These are phyloP conservation scores for Helobdella robusta DNA, from an alignment of 2,888 invertebrate species.

Conservation along the genomic window DNA sequence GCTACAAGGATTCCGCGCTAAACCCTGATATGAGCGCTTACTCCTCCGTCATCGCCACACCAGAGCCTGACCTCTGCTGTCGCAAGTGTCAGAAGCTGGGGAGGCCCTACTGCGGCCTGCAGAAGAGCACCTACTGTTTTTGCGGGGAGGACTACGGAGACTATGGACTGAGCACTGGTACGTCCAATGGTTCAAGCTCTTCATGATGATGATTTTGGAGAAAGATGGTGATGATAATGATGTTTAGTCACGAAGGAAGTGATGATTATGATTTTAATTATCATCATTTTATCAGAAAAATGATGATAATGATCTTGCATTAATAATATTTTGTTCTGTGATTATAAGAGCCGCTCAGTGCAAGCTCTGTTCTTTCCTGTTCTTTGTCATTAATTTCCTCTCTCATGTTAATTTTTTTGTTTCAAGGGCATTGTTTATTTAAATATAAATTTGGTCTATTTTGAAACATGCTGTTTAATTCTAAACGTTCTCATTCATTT, in stretches of 20 bases:
- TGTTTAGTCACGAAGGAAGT: not conserved
- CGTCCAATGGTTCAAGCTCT: not conserved
- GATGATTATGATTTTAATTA: not conserved
- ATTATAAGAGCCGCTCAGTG: not conserved
- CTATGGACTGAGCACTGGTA: conserved; percentile 11
- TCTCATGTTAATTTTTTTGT: no score
- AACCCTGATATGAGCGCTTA: conserved; percentile 16
- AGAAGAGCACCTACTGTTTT: not conserved
- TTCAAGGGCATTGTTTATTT: no score
- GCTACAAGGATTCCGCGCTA: not conserved
- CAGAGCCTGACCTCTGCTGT: conserved; percentile 15
- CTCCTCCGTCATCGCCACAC: not conserved
- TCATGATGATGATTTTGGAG: not conserved
- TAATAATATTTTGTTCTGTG: no score
- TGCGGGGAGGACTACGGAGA: conserved; percentile 10
- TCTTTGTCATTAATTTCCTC: no score
- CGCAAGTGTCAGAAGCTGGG: conserved; percentile 7
- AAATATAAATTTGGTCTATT: no score
- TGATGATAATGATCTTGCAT: not conserved
- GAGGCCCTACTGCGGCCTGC: conserved; percentile 13
- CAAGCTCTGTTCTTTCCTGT: no score
- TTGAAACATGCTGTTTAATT: no score
- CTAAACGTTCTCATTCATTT: no score
- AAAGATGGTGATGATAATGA: not conserved
- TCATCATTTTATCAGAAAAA: not conserved